Percentiles rank a stretch among this genome's conserved stretches.
These are phyloP conservation scores for Oligia strigilis DNA, from an alignment of 2,888 invertebrate genomes.

Conservation along the genomic window DNA sequence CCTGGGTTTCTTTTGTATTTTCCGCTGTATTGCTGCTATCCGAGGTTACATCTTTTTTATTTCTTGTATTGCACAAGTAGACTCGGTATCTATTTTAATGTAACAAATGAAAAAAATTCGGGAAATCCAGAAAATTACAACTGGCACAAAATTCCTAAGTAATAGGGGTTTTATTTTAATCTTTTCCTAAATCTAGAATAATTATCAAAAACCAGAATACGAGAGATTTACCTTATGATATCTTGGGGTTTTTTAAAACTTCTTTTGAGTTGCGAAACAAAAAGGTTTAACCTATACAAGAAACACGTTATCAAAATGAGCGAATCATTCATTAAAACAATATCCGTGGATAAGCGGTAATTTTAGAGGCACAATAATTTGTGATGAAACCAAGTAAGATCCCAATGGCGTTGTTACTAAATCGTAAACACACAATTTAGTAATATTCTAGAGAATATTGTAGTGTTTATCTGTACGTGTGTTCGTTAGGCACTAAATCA, in stretches of 20 bases:
- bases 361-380: constrained; percentile 28
- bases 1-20: constrained; percentile 24
- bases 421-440: constrained; percentile 24
- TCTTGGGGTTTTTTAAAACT: not conserved
- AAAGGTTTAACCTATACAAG: not conserved
- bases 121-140: not conserved
- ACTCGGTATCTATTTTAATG: too few species aligned
- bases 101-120: too few species aligned
- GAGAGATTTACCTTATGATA: not conserved
- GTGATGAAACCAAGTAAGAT: constrained; percentile 36
- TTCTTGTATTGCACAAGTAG: not conserved
- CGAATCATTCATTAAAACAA: constrained; percentile 15
- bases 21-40: not conserved
- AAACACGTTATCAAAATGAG: constrained; percentile 23
- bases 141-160: not conserved
- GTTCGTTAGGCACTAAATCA: constrained; percentile 47
- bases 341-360: constrained; percentile 28
- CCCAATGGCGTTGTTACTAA: constrained; percentile 20
- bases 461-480: constrained; percentile 32
- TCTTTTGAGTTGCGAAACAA: constrained; percentile 1
- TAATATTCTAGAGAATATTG: constrained; percentile 27
- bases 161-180: not conserved
- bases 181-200: not conserved
- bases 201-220: constrained; percentile 1
- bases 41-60: not conserved